Evolutionary conservation across 2,888 invertebrate species (phyloP).

Genomic region (Diarsia dahlii): DNA sequence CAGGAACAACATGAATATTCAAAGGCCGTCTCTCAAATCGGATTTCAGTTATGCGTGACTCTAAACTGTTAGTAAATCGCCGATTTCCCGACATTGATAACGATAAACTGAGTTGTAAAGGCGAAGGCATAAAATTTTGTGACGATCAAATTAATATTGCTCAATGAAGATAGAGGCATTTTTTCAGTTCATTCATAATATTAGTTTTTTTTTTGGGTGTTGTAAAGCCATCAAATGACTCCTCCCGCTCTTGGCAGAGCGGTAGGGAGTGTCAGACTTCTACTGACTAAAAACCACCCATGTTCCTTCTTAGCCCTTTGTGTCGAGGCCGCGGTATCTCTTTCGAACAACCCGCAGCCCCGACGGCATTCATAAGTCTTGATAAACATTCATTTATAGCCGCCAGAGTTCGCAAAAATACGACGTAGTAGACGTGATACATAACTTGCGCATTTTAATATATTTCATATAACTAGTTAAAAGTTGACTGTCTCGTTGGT

Average conservation of each 20-base stretch:
- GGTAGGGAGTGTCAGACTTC: too few species aligned
- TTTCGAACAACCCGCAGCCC: too few species aligned
- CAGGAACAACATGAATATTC: conserved; percentile 64
- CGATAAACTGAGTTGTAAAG: conserved; percentile 68
- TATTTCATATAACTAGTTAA: background rate
- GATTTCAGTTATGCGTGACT: conserved; percentile 75
- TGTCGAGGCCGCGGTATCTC: too few species aligned
- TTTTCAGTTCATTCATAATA: conserved; percentile 30
- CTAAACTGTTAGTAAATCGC: conserved; percentile 74
- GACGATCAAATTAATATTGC: conserved; percentile 21
- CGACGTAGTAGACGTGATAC: conserved; percentile 5
- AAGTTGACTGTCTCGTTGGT: background rate
- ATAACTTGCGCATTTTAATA: conserved; percentile 9
- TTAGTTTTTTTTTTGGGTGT: too few species aligned
- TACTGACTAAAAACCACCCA: too few species aligned
- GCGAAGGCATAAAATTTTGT: conserved; percentile 48
- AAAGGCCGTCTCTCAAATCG: conserved; percentile 65
- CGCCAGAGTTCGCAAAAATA: conserved; percentile 20
- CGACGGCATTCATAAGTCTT: conserved; percentile 22
- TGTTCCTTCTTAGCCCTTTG: too few species aligned
- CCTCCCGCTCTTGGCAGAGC: too few species aligned
- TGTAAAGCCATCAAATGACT: too few species aligned
- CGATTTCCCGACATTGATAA: conserved; percentile 69
- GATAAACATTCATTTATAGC: conserved; percentile 28
- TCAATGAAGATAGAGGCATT: background rate